These are phyloP conservation scores for Ctena decussata DNA, from an alignment of 2,888 invertebrate genomes.

Conservation along the genomic window DNA sequence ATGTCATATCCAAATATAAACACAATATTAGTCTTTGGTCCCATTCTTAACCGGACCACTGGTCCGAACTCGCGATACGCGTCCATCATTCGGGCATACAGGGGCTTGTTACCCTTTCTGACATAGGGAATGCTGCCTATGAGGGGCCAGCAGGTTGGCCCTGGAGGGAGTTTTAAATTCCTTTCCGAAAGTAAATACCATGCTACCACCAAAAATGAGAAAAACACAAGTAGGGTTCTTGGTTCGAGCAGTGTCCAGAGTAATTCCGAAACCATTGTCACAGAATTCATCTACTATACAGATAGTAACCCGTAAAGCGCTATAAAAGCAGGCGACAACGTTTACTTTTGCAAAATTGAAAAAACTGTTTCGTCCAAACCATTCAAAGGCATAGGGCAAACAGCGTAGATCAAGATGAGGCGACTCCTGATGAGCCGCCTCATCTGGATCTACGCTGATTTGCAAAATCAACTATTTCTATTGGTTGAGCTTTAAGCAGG, in stretches of 20 bases:
- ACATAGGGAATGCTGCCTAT: neutral
- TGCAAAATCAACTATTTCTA: no score
- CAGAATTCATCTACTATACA: no score
- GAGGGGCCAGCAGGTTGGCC: neutral
- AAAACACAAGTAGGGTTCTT: neutral
- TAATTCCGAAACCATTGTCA: neutral
- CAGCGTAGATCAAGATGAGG: no score
- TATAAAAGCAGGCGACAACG: no score
- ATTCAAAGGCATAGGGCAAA: no score
- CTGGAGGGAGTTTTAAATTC: neutral
- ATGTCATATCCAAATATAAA: neutral
- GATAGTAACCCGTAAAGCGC: no score
- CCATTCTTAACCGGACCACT: neutral
- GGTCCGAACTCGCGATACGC: neutral
- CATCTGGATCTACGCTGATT: no score
- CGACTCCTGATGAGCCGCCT: no score
- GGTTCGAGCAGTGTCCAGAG: neutral
- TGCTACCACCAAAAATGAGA: neutral
- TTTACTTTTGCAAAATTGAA: no score
- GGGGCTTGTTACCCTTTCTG: neutral
- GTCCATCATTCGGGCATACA: neutral
- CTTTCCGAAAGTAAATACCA: neutral
- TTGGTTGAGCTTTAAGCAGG: no score
- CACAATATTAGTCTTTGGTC: neutral
- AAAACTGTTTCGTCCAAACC: no score